These are phyloP conservation scores for Fulmarus glacialis DNA, from an alignment of 2,113 vertebrate genomes.

Conservation along the genomic window DNA sequence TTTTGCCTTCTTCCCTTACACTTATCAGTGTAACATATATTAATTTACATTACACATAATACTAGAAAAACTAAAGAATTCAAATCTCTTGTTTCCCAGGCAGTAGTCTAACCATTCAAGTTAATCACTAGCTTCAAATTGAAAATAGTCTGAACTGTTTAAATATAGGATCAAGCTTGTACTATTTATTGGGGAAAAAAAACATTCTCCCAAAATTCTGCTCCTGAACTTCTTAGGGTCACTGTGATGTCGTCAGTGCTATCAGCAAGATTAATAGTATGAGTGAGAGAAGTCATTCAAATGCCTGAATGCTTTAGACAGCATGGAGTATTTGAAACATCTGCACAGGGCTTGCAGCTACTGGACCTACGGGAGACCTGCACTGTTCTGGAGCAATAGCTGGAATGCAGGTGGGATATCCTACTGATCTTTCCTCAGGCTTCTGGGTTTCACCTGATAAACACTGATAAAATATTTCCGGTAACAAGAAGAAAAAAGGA, in stretches of 20 bases:
- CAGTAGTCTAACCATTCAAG: not conserved
- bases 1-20: not conserved
- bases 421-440: constrained; percentile 31
- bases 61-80: not conserved
- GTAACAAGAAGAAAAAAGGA: constrained; percentile 13
- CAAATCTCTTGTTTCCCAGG: not conserved
- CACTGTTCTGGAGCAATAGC: not conserved
- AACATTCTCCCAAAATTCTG: not conserved
- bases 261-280: constrained; percentile 10
- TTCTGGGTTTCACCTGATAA: not conserved
- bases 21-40: not conserved
- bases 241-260: not conserved
- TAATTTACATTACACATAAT: not conserved
- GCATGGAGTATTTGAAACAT: not conserved
- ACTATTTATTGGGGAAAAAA: not conserved
- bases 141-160: not conserved
- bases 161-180: not conserved
- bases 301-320: not conserved
- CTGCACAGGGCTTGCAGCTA: constrained; percentile 53
- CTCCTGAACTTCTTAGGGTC: not conserved
- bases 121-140: not conserved
- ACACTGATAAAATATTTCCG: constrained; percentile 44
- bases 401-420: constrained; percentile 46
- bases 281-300: not conserved
- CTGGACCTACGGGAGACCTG: not conserved